phyloP scores from a whole-genome alignment of 2,113 vertebrate genomes.

The Geococcyx californianus region DNA sequence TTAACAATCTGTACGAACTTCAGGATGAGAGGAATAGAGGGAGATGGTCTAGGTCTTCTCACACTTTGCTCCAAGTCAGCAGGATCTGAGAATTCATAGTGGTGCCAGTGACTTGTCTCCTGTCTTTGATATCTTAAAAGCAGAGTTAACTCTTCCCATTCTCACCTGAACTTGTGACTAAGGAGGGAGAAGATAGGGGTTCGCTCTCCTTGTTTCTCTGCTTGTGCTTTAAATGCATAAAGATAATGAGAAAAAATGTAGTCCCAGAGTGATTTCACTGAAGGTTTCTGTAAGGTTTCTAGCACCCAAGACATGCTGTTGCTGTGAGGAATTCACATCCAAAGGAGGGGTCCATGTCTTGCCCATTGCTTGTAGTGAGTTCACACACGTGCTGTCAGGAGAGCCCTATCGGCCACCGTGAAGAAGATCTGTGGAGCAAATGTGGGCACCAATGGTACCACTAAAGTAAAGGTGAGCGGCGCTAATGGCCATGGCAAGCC shows the following conservation, averaged over 20 bases:
- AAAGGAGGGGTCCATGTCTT: not conserved
- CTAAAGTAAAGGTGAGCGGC: not conserved
- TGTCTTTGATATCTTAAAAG: not conserved
- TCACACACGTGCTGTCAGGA: not conserved
- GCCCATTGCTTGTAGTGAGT: not conserved
- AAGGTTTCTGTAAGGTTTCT: not conserved
- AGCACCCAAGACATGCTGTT: not conserved
- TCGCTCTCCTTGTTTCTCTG: not conserved
- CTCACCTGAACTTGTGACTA: not conserved
- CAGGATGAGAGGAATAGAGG: not conserved
- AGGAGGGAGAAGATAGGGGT: not conserved
- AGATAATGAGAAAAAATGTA: not conserved
- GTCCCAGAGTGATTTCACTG: not conserved
- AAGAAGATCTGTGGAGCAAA: not conserved
- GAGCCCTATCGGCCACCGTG: not conserved
- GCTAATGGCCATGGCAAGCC: not conserved
- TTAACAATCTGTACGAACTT: not conserved
- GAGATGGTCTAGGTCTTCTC: not conserved
- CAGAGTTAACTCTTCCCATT: not conserved
- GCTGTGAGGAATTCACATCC: not conserved
- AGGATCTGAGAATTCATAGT: not conserved
- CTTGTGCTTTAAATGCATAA: not conserved
- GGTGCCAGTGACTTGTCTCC: not conserved
- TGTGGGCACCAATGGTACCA: not conserved
- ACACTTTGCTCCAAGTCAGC: not conserved